Evolutionary conservation across 2,888 invertebrate genomes (phyloP).

Genomic region (Drosophila lutescens): DNA sequence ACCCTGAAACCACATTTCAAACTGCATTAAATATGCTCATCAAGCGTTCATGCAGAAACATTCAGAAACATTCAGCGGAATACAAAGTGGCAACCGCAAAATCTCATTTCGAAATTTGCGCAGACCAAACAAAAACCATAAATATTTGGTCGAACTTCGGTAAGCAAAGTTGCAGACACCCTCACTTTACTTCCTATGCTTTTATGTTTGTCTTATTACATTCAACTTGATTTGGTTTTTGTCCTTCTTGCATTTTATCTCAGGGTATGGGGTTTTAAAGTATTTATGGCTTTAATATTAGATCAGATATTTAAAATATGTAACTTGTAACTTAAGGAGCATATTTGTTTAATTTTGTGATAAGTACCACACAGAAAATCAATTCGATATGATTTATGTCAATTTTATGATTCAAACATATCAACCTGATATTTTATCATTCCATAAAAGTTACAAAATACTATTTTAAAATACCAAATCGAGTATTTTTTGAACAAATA

Average conservation of each 20-base stretch:
- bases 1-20: conserved; percentile 4
- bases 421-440: too few species aligned
- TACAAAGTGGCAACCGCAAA: conserved; percentile 40
- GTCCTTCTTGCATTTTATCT: too few species aligned
- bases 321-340: too few species aligned
- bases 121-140: conserved; percentile 9
- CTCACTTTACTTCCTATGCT: not conserved
- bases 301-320: too few species aligned
- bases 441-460: too few species aligned
- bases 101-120: conserved; percentile 32
- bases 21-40: conserved; percentile 27
- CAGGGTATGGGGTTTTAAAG: too few species aligned
- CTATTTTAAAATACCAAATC: too few species aligned
- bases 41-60: conserved; percentile 16
- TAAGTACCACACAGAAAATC: too few species aligned
- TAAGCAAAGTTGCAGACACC: conserved; percentile 1
- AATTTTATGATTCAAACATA: too few species aligned
- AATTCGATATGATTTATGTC: conserved; percentile 7
- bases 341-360: too few species aligned
- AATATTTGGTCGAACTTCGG: conserved; percentile 7
- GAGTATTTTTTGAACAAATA: too few species aligned
- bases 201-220: not conserved
- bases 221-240: not conserved
- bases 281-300: too few species aligned
- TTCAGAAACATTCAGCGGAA: conserved; percentile 13